Evolutionary conservation across 92 coral and sea anemone species (phyloP).

Genomic region (Palythoa grandis): DNA sequence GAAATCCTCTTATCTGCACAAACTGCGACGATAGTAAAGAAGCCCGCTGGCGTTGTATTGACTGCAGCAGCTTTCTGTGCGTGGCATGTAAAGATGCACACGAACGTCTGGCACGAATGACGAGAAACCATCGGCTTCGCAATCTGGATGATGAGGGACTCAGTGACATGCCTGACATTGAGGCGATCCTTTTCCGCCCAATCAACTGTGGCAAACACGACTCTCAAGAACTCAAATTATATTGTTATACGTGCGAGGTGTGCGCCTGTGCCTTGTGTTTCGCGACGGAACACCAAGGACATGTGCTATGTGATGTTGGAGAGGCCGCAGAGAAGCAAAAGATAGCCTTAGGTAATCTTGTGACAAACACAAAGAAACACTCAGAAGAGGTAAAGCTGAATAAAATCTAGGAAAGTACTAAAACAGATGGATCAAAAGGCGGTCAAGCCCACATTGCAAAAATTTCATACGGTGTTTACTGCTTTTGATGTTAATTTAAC

Average conservation of each 20-base stretch:
- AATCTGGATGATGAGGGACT: background rate
- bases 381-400: conserved; percentile 13
- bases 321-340: conserved; percentile 51
- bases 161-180: conserved; percentile 23
- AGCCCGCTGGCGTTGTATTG: conserved; percentile 45
- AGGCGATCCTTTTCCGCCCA: conserved; percentile 28
- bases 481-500: too few species aligned
- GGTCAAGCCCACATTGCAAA: too few species aligned
- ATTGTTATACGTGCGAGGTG: conserved; percentile 45
- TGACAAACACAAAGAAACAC: conserved; percentile 18
- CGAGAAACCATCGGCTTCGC: conserved; percentile 36
- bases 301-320: conserved; percentile 27
- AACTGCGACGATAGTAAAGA: conserved; percentile 40
- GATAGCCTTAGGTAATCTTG: conserved; percentile 14
- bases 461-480: too few species aligned
- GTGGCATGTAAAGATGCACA: conserved; percentile 48
- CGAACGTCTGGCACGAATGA: conserved; percentile 24
- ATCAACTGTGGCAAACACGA: conserved; percentile 50
- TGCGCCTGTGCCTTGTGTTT: conserved; percentile 60
- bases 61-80: conserved; percentile 44
- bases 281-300: conserved; percentile 57
- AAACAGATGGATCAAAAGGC: too few species aligned
- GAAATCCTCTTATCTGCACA: conserved; percentile 20
- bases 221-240: conserved; percentile 49
- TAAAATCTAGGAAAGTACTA: background rate